These are phyloP conservation scores for Chloropsis hardwickii DNA, from an alignment of 2,113 vertebrate genomes.

Conservation along the genomic window DNA sequence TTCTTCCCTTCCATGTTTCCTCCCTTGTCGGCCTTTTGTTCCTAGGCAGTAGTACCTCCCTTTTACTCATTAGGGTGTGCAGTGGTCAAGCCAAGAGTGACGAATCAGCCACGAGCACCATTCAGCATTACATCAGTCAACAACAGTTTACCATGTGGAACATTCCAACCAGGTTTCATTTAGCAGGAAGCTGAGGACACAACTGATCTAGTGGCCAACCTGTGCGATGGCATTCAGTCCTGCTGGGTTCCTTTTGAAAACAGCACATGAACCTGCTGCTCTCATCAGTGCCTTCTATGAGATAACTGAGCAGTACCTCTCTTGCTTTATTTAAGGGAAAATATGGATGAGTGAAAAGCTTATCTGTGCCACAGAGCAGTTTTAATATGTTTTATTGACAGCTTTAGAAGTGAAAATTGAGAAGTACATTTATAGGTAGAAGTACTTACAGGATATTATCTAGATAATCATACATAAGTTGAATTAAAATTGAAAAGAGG, in stretches of 20 bases:
- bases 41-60: background rate
- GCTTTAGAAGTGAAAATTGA: background rate
- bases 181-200: background rate
- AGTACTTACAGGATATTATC: background rate
- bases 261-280: background rate
- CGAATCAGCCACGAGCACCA: background rate
- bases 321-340: background rate
- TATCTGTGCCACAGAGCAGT: background rate
- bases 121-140: background rate
- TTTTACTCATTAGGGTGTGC: background rate
- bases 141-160: background rate
- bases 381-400: background rate
- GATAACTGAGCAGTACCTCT: background rate
- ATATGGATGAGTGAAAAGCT: background rate
- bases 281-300: background rate
- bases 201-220: background rate
- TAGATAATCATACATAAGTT: background rate
- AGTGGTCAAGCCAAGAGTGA: background rate
- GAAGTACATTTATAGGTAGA: background rate
- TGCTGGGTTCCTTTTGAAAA: background rate
- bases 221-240: fast-evolving
- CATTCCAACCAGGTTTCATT: background rate
- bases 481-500: background rate
- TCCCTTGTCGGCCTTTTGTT: background rate
- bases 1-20: background rate